phyloP scores from a whole-genome alignment of 1,140 invertebrate species.

The Aphelinus certus region DNA sequence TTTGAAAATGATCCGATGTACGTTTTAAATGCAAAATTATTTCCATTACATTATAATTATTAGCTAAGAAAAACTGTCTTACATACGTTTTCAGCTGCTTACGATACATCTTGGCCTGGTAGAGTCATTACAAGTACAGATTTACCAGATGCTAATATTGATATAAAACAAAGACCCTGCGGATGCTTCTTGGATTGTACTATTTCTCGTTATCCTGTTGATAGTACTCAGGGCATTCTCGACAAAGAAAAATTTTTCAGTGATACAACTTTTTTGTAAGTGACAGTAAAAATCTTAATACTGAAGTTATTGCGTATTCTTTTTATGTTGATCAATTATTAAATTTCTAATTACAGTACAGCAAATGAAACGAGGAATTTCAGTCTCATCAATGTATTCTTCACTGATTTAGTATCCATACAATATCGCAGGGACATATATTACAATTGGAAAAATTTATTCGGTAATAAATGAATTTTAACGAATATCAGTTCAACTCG shows the following conservation, averaged over 20 bases:
- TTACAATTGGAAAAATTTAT: constrained; percentile 54
- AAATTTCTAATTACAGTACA: constrained; percentile 4
- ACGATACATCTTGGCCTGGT: constrained; percentile 49
- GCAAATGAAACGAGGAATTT: constrained; percentile 9
- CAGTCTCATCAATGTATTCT: constrained; percentile 55
- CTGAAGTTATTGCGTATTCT: no score
- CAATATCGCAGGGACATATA: constrained; percentile 49
- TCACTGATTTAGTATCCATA: constrained; percentile 52
- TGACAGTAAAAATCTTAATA: not conserved
- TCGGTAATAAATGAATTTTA: constrained; percentile 45
- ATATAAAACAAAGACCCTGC: constrained; percentile 43
- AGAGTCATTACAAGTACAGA: not conserved
- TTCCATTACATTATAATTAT: constrained; percentile 1
- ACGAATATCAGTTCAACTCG: no score
- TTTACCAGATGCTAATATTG: not conserved
- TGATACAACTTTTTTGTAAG: constrained; percentile 21
- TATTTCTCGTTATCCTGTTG: constrained; percentile 49
- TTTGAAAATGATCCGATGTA: constrained; percentile 57
- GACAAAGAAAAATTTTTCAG: constrained; percentile 35
- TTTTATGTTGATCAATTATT: not conserved
- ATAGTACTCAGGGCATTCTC: constrained; percentile 47
- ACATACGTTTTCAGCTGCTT: constrained; percentile 41
- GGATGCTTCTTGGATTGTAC: constrained; percentile 51
- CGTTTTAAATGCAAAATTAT: constrained; percentile 38
- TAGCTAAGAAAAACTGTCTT: no score